A percentile compares a stretch with the other conserved stretches of the same genome.
Conservation (phyloP, 1,140 invertebrate species). For the Drosophila pectinifera region DNA sequence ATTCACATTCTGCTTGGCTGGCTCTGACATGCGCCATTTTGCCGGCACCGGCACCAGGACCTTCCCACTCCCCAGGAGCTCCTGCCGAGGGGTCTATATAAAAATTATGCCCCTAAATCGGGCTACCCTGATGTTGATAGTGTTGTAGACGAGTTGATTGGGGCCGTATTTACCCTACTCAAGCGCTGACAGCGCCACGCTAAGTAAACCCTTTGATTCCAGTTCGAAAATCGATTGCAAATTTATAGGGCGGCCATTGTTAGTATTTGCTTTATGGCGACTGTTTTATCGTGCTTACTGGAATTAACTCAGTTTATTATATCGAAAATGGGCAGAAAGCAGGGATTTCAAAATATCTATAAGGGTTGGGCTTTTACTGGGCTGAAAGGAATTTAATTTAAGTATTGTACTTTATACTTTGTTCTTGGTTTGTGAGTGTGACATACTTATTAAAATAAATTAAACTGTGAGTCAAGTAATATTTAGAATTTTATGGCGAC, state of each 20-base stretch:
- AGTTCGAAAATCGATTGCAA: conserved; percentile 64
- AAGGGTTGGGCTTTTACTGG: no score
- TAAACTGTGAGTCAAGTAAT: no score
- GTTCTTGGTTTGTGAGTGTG: no score
- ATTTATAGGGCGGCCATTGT: conserved; percentile 33
- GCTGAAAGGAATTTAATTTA: not conserved
- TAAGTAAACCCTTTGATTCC: conserved; percentile 69
- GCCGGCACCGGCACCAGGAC: conserved; percentile 6
- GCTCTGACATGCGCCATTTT: conserved; percentile 63
- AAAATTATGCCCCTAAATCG: conserved; percentile 77
- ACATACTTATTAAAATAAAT: no score
- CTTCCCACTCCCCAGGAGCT: not conserved
- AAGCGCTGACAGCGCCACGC: conserved; percentile 60
- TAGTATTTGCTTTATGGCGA: conserved; percentile 24
- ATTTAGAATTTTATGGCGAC: conserved; percentile 31
- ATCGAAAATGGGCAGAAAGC: not conserved
- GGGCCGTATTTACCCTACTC: conserved; percentile 68
- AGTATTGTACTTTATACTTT: no score
- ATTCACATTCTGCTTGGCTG: conserved; percentile 53
- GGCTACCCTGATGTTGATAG: conserved; percentile 62
- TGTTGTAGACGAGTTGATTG: conserved; percentile 41
- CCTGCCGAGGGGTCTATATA: conserved; percentile 45
- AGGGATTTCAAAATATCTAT: not conserved
- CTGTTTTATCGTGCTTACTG: conserved; percentile 28
- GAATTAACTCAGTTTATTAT: conserved; percentile 32